phyloP scores from a whole-genome alignment of 2,888 invertebrate genomes.

The Miltochrista miniata region DNA sequence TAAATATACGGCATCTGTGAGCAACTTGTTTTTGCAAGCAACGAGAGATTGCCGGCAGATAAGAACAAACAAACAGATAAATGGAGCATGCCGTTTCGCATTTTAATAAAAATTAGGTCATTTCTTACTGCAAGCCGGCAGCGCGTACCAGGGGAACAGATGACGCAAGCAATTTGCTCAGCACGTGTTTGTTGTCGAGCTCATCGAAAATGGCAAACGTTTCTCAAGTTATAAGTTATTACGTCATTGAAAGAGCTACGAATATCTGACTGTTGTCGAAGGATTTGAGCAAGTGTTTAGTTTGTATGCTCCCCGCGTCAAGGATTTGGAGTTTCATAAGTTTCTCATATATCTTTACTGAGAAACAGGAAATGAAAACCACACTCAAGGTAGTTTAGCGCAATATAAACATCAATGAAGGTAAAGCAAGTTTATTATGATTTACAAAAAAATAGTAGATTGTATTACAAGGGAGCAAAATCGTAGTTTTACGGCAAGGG shows the following conservation, averaged over 20 bases:
- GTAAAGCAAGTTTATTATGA: too few relatives aligned
- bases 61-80: slow-evolving; percentile 28
- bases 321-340: background rate
- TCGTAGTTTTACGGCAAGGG: too few relatives aligned
- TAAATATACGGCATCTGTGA: background rate
- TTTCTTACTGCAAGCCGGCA: slow-evolving; percentile 14
- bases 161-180: slow-evolving; percentile 9
- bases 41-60: slow-evolving; percentile 3
- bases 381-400: too few relatives aligned
- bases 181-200: slow-evolving; percentile 5
- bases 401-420: too few relatives aligned
- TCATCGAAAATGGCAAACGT: slow-evolving; percentile 12
- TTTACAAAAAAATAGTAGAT: too few relatives aligned
- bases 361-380: too few relatives aligned
- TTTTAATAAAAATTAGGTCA: slow-evolving; percentile 27
- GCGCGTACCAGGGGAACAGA: slow-evolving; percentile 9
- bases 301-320: background rate
- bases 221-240: too few relatives aligned
- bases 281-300: background rate
- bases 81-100: slow-evolving; percentile 27
- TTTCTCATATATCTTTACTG: too few relatives aligned
- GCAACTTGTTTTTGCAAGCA: background rate
- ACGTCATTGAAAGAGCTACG: too few relatives aligned
- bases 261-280: too few relatives aligned
- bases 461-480: too few relatives aligned